These are phyloP conservation scores for Clitarchus hookeri DNA, from an alignment of 2,888 invertebrate genomes.

Conservation along the genomic window DNA sequence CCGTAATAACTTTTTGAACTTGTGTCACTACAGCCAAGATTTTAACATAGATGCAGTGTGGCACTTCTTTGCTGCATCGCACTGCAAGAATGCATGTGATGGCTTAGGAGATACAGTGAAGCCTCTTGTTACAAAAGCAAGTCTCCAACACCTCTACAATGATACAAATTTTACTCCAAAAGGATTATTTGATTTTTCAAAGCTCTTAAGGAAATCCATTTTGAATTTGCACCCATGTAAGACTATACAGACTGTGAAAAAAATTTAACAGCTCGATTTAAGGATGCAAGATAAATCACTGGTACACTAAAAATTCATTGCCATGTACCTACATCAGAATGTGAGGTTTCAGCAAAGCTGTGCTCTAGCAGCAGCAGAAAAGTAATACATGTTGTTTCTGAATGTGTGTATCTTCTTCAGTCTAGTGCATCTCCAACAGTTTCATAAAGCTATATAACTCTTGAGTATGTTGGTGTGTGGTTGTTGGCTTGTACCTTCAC, in stretches of 20 bases:
- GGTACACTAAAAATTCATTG: conserved; percentile 10
- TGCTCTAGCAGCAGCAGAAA: not conserved
- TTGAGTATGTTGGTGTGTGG: conserved; percentile 2
- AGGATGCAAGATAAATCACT: not conserved
- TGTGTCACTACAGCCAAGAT: not conserved
- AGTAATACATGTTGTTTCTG: not conserved
- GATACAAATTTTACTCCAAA: not conserved
- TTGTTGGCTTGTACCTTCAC: not conserved
- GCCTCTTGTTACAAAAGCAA: not conserved
- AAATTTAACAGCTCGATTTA: not conserved
- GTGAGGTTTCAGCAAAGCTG: not conserved
- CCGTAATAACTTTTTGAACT: not conserved
- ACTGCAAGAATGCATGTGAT: not conserved
- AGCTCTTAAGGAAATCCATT: not conserved
- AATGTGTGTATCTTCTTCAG: not conserved
- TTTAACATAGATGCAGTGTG: conserved; percentile 11
- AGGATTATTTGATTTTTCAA: not conserved
- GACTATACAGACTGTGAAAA: not conserved
- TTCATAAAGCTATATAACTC: not conserved
- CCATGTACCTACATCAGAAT: not conserved
- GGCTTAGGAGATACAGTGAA: not conserved
- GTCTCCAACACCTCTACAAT: not conserved
- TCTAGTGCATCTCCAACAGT: not conserved
- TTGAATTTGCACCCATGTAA: not conserved
- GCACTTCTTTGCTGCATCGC: not conserved